Evolutionary conservation across 2,797 vertebrate genomes (phyloP).

Genomic region (Lemur catta): DNA sequence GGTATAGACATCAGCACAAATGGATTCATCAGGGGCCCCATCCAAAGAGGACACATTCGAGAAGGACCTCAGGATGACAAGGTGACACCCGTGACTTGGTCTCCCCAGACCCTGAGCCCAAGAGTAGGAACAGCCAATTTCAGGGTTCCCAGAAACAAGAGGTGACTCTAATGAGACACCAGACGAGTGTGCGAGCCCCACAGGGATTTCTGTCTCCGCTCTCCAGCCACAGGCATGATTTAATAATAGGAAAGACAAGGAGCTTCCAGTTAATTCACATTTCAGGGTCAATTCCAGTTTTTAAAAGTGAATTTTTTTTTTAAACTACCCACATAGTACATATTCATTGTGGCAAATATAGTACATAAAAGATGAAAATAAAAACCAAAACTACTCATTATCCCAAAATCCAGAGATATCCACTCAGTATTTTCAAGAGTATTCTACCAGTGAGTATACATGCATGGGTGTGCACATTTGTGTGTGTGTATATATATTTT

Average conservation of each 20-base stretch:
- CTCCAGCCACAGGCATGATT: neutral
- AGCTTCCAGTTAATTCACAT: neutral
- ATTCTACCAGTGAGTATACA: neutral
- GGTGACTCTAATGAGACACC: slow-evolving; percentile 36
- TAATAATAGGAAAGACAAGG: neutral
- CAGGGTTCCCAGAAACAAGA: neutral
- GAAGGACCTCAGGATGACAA: slow-evolving; percentile 31
- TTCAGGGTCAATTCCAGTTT: slow-evolving; percentile 19
- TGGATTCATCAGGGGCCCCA: neutral
- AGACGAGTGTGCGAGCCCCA: neutral
- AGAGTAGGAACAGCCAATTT: neutral
- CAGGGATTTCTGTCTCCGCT: neutral
- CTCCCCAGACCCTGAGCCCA: neutral
- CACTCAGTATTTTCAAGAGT: neutral
- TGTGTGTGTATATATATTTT: neutral
- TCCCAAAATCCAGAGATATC: neutral
- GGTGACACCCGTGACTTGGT: neutral
- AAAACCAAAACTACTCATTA: neutral
- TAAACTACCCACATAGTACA: neutral
- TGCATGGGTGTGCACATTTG: too few species aligned
- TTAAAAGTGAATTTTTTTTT: neutral
- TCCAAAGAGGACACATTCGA: neutral
- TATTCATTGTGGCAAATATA: neutral
- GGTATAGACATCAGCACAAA: neutral
- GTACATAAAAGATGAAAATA: neutral